phyloP scores from a whole-genome alignment of 2,797 vertebrate species.

The Lycodopsis pacificus region DNA sequence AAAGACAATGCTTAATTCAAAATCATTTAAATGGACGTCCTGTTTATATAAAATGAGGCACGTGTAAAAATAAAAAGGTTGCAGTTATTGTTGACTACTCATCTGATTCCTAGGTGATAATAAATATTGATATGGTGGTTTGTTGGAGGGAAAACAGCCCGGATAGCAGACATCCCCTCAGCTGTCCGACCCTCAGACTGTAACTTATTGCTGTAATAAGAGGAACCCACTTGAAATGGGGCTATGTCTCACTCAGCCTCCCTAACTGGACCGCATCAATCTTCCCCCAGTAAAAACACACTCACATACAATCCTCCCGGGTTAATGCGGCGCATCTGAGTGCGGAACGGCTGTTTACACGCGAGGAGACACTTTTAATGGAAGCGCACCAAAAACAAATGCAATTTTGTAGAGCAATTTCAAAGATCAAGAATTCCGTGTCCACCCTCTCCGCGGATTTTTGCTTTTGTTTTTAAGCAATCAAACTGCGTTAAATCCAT shows the following conservation, averaged over 20 bases:
- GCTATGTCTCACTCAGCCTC: constrained; percentile 95
- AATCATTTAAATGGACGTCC: not conserved
- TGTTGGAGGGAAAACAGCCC: constrained; percentile 36
- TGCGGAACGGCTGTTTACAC: constrained; percentile 99
- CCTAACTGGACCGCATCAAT: constrained; percentile 99
- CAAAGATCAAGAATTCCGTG: constrained; percentile 87
- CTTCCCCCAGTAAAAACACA: constrained; percentile 97
- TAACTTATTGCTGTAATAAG: constrained; percentile 78
- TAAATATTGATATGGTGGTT: constrained; percentile 37
- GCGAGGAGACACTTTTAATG: constrained; percentile 99
- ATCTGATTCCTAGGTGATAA: constrained; percentile 3
- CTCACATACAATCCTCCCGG: constrained; percentile 96
- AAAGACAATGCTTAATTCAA: not conserved
- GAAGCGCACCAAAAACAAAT: constrained; percentile 99
- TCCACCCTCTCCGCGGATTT: constrained; percentile 74
- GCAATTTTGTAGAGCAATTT: constrained; percentile 95
- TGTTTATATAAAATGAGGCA: not conserved
- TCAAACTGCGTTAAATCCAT: constrained; percentile 80
- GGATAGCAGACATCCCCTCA: constrained; percentile 54
- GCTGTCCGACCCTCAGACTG: constrained; percentile 66
- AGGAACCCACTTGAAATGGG: constrained; percentile 82
- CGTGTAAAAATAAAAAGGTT: not conserved
- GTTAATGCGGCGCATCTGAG: constrained; percentile 99
- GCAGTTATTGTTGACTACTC: not conserved
- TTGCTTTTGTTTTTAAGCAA: constrained; percentile 75